Evolutionary conservation across 1,140 invertebrate genomes (phyloP), one percentile per base, ranked within the genome.

Genomic region (Trissolcus basalis): DNA sequence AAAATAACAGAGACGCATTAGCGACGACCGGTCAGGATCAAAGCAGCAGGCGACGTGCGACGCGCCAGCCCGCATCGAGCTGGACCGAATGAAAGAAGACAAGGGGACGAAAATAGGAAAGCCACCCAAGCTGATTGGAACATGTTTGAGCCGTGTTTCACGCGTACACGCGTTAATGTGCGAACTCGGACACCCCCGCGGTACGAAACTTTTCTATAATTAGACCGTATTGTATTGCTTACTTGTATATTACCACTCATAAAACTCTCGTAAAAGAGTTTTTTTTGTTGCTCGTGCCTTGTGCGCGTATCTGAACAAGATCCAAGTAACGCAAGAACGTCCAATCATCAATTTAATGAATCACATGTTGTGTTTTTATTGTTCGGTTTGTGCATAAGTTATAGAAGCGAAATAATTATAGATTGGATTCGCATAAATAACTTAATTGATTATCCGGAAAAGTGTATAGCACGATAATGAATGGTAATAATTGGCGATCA

Each of bases 1-100:
- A 81, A 84, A 87, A 86, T 86, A 87, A 84, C 84, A 85, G 80
- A 82, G 83, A 85, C 80, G 83, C 83, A 87, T 87, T 86, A 87
- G 85, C 81, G 79, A 77, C 73, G 78, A 49, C 55, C 81, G 79
- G 59, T 63, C 65, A 80, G 78, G 82, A 86, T 86, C 81, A 86
- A 86, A 87, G 82, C 82, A 67, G 68, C 68, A 74, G 74, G 77
- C 68, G 41, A 77, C 59, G 72, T 63, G 59, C 56, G 58, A 73
- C 70, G 69, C 71, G 65, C 55, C 56, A 50, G 56, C 47, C 33
- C 39, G 58, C 50, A 74, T 67, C 51, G 53, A 39, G 59, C 54
- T 43, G 72, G 64, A 71, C 65, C 35, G 54, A 71, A 74, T 68
- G 73, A 69, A 80, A 78, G 73, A 82, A 72, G 71, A 81, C 82